phyloP scores from a whole-genome alignment of 2,797 vertebrate genomes.

The Peromyscus attwateri region DNA sequence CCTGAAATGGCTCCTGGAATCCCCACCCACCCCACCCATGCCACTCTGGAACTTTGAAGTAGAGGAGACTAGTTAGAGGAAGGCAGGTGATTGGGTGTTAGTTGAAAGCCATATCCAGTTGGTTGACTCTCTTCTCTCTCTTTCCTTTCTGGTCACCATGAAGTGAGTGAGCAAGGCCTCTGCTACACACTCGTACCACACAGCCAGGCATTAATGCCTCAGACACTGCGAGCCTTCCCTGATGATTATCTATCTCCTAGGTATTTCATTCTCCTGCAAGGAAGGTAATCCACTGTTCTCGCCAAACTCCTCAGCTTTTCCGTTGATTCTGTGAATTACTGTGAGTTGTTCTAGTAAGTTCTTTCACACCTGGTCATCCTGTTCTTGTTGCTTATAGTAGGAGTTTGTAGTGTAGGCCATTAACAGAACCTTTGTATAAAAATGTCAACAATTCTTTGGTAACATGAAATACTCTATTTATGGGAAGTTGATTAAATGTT shows the following conservation, averaged over 20 bases:
- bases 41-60: background rate
- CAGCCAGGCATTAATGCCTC: background rate
- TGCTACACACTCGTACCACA: background rate
- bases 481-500: background rate
- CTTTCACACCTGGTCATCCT: background rate
- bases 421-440: background rate
- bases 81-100: background rate
- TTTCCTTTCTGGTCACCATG: background rate
- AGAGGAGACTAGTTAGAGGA: background rate
- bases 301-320: background rate
- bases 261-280: background rate
- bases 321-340: background rate
- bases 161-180: background rate
- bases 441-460: background rate
- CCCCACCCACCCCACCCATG: background rate
- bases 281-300: background rate
- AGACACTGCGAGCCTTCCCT: background rate
- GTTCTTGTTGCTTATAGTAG: slow-evolving; percentile 47
- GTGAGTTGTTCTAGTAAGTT: background rate
- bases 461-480: background rate
- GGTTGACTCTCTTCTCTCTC: background rate
- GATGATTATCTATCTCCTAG: background rate
- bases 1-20: background rate
- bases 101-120: background rate
- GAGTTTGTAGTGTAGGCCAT: background rate